Evolutionary conservation across 2,113 vertebrate genomes (phyloP).

Genomic region (Lynx canadensis): DNA sequence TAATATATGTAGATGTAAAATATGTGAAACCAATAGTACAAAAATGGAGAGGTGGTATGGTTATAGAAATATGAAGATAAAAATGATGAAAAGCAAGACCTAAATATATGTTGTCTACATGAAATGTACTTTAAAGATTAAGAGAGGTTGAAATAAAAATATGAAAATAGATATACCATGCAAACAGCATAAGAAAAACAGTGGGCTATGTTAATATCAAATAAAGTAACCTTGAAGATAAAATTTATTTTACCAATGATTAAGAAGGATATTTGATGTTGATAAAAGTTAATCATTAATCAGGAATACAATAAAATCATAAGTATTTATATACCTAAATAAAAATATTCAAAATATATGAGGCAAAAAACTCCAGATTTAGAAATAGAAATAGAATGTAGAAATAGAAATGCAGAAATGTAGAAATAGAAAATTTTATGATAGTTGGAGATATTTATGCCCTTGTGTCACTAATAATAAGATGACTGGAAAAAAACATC

Average conservation of each 20-base stretch:
- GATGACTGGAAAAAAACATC: background rate
- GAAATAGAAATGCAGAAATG: background rate
- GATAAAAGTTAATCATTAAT: background rate
- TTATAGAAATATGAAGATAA: background rate
- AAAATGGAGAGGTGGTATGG: background rate
- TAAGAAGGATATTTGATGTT: background rate
- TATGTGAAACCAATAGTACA: background rate
- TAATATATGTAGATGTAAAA: background rate
- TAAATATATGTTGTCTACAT: background rate
- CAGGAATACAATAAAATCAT: background rate
- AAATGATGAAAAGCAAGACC: background rate
- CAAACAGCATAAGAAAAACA: background rate
- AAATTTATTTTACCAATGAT: background rate
- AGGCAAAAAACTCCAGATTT: background rate
- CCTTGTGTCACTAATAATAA: background rate
- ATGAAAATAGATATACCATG: background rate
- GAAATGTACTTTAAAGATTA: background rate
- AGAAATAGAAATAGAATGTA: background rate
- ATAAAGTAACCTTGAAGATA: background rate
- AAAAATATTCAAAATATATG: background rate
- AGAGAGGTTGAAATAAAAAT: background rate
- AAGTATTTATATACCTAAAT: background rate
- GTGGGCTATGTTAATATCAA: background rate
- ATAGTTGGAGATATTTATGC: background rate
- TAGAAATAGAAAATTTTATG: background rate